phyloP scores from a whole-genome alignment of 2,797 vertebrate genomes.

The Tachyglossus aculeatus region DNA sequence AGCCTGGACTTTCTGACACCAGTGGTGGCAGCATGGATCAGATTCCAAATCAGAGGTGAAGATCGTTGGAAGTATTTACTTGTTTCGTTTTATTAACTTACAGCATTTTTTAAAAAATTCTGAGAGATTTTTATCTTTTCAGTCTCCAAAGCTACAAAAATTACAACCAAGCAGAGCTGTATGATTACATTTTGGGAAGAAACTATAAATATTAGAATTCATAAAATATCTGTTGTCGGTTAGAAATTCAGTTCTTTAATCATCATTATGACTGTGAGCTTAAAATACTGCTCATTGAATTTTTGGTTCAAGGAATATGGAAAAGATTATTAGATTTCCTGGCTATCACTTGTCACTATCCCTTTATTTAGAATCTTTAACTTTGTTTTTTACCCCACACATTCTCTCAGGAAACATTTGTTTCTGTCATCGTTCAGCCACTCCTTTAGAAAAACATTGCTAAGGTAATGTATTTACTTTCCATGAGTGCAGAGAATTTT shows the following conservation, averaged over 20 bases:
- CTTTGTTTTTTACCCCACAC: neutral
- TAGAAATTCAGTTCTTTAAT: slow-evolving; percentile 4
- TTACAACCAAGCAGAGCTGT: neutral
- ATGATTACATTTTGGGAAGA: neutral
- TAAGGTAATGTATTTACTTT: slow-evolving; percentile 14
- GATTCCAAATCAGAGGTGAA: slow-evolving; percentile 8
- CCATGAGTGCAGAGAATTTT: neutral
- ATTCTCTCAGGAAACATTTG: neutral
- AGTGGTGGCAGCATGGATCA: too few species aligned
- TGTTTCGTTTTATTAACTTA: neutral
- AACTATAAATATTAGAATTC: neutral
- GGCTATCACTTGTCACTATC: slow-evolving; percentile 18
- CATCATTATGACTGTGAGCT: neutral
- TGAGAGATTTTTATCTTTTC: neutral
- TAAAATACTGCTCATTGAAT: neutral
- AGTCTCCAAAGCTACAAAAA: neutral
- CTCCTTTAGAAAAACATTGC: neutral
- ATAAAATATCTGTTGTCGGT: neutral
- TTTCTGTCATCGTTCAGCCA: neutral
- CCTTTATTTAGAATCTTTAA: slow-evolving; percentile 2
- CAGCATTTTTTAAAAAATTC: neutral
- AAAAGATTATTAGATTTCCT: neutral
- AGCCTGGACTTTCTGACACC: neutral
- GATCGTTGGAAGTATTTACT: neutral
- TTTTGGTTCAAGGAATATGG: neutral